Conservation (phyloP, 2,797 vertebrate species). For the Poecilia velifera region DNA sequence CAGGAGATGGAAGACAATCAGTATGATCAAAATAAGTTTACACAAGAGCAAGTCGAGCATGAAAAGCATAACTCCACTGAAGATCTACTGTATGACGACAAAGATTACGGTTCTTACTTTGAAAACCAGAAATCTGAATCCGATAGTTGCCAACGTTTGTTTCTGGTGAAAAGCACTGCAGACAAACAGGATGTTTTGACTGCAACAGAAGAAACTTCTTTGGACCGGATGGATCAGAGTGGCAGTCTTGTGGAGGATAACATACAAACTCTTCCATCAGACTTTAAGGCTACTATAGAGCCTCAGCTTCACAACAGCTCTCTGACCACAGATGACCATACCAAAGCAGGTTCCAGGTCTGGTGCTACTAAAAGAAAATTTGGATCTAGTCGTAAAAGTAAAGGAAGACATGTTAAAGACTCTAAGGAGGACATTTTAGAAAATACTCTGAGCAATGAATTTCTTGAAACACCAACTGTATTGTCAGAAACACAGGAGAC, state of each 20-base stretch:
- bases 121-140: slow-evolving; percentile 15
- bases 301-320: neutral
- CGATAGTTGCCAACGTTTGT: neutral
- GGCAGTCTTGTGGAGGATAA: slow-evolving; percentile 7
- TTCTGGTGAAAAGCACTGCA: neutral
- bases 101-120: slow-evolving; percentile 5
- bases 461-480: neutral
- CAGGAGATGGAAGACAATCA: slow-evolving; percentile 7
- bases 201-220: neutral
- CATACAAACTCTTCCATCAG: slow-evolving; percentile 4
- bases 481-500: slow-evolving; percentile 1
- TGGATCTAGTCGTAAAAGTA: slow-evolving; percentile 66
- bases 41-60: slow-evolving; percentile 9
- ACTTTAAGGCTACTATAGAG: neutral
- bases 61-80: neutral
- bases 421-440: slow-evolving; percentile 38
- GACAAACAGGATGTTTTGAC: neutral
- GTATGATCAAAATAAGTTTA: neutral
- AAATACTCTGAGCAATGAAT: slow-evolving; percentile 8
- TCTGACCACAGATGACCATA: neutral
- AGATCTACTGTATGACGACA: slow-evolving; percentile 1
- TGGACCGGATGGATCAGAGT: neutral
- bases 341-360: neutral
- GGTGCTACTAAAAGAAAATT: slow-evolving; percentile 65
- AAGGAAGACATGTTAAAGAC: slow-evolving; percentile 36